Conservation (phyloP, 2,113 vertebrate genomes). For the Percina caprodes region DNA sequence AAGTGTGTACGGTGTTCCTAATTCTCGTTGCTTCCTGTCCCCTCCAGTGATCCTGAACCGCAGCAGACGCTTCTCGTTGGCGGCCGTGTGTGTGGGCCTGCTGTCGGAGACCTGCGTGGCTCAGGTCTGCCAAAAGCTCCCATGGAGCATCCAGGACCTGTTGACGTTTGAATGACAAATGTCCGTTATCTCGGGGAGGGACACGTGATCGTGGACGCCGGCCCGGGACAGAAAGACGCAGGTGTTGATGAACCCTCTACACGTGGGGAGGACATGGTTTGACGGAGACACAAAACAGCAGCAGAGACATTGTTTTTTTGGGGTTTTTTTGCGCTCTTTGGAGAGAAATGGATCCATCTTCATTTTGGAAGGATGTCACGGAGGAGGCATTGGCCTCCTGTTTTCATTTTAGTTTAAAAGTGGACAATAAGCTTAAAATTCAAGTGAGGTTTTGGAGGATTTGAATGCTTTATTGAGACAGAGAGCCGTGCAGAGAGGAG, state of each 20-base stretch:
- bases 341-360: background rate
- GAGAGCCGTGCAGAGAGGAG: background rate
- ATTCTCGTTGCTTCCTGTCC: background rate
- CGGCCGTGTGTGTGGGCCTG: constrained; percentile 87
- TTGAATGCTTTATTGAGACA: background rate
- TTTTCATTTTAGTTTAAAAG: background rate
- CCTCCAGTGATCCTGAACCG: constrained; percentile 90
- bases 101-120: constrained; percentile 87
- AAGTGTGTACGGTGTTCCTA: too few relatives aligned
- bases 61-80: constrained; percentile 85
- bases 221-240: background rate
- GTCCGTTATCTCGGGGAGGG: constrained; percentile 22
- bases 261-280: background rate
- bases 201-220: background rate
- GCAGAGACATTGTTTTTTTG: background rate
- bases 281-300: too few relatives aligned
- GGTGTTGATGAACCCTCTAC: background rate
- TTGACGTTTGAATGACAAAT: constrained; percentile 25
- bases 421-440: background rate
- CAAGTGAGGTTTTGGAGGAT: background rate
- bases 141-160: constrained; percentile 74
- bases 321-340: background rate
- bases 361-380: background rate
- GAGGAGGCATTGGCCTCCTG: background rate
- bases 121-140: constrained; percentile 81